phyloP scores from a whole-genome alignment of 2,888 invertebrate species.

The Holacanthella duospinosa region DNA sequence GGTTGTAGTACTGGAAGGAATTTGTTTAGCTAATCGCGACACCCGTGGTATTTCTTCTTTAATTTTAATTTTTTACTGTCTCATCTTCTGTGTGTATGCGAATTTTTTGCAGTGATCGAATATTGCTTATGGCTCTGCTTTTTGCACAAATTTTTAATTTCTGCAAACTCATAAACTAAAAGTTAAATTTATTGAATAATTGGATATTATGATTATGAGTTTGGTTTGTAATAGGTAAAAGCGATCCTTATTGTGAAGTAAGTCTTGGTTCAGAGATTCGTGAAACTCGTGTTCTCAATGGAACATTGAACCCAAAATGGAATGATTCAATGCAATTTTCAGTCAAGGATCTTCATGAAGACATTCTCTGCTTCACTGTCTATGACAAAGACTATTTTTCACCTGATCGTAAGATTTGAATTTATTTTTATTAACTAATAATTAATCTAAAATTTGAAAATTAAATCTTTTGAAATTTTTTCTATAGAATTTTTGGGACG shows the following conservation, averaged over 20 bases:
- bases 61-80: neutral
- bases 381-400: conserved; percentile 60
- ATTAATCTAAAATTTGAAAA: conserved; percentile 1
- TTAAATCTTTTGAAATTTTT: neutral
- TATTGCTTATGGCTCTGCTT: neutral
- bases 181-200: neutral
- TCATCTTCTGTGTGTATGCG: too few species aligned
- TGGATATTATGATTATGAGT: neutral
- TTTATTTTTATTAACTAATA: neutral
- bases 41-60: conserved; percentile 21
- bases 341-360: conserved; percentile 56
- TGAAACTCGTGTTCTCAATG: conserved; percentile 52
- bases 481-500: conserved; percentile 56
- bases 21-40: conserved; percentile 32
- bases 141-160: neutral
- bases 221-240: conserved; percentile 46
- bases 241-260: conserved; percentile 63
- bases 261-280: conserved; percentile 61
- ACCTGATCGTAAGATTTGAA: conserved; percentile 53
- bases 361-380: conserved; percentile 58
- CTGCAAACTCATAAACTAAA: neutral
- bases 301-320: conserved; percentile 56
- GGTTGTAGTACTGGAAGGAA: conserved; percentile 37
- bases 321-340: conserved; percentile 67
- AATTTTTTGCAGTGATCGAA: conserved; percentile 35